A percentile compares a stretch with the other conserved stretches of the same genome.
Conservation (phyloP, 2,113 vertebrate genomes). For the Ammodytes dubius region DNA sequence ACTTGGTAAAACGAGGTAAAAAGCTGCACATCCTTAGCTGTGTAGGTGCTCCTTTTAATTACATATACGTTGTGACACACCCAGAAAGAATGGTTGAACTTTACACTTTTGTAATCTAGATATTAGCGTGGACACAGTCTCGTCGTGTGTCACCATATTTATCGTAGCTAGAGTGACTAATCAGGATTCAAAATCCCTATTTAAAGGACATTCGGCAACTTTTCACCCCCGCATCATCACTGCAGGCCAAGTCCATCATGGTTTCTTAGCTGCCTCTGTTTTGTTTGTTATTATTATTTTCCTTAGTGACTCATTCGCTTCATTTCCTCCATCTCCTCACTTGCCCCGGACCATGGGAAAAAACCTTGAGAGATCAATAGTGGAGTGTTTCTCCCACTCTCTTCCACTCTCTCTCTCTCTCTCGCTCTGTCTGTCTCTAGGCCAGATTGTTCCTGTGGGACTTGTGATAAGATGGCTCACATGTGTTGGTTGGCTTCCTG, state of each 20-base stretch:
- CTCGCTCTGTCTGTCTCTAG: conserved; percentile 37
- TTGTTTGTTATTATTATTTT: conserved; percentile 74
- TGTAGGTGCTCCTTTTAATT: neutral
- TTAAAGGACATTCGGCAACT: conserved; percentile 31
- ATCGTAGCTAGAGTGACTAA: neutral
- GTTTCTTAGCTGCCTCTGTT: conserved; percentile 74
- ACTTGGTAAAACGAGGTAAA: neutral
- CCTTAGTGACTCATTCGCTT: conserved; percentile 70
- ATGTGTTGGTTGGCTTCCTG: conserved; percentile 65
- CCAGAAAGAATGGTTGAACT: neutral
- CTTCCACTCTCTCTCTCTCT: conserved; percentile 37
- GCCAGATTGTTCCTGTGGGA: conserved; percentile 72
- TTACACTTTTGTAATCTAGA: neutral
- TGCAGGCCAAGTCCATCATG: conserved; percentile 61
- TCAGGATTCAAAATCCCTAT: neutral
- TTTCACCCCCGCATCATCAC: conserved; percentile 31
- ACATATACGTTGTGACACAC: neutral
- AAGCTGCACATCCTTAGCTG: neutral
- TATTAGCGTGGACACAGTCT: neutral
- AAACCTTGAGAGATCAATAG: conserved; percentile 76
- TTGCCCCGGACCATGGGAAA: conserved; percentile 75
- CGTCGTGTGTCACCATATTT: neutral
- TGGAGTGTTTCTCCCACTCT: conserved; percentile 68
- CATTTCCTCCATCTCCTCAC: conserved; percentile 70
- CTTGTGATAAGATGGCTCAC: conserved; percentile 53